Evolutionary conservation across 92 coral and sea anemone genomes (phyloP).

Genomic region (Heliopora coerulea): DNA sequence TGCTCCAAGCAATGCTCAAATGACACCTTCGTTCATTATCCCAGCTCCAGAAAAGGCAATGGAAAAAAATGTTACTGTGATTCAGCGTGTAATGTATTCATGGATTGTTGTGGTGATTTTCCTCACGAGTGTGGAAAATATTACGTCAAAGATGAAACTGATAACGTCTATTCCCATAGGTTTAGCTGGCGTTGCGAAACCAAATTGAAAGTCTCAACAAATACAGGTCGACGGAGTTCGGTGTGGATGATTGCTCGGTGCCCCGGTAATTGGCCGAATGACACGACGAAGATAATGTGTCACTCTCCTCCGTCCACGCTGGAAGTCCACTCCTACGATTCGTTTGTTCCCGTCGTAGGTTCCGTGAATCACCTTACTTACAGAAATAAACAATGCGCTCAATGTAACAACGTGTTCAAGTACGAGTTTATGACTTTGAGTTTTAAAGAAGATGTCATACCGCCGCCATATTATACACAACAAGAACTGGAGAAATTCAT

Average conservation of each 20-base stretch:
- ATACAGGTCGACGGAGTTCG: background rate
- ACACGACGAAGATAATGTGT: constrained; percentile 12
- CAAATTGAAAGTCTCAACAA: background rate
- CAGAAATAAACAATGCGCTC: background rate
- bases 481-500: background rate
- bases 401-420: background rate
- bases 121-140: background rate
- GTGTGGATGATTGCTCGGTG: constrained; percentile 33
- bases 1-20: background rate
- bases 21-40: background rate
- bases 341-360: constrained; percentile 28
- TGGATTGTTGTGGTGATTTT: constrained; percentile 35
- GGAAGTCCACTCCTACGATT: background rate
- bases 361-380: background rate
- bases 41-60: background rate
- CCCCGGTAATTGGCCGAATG: constrained; percentile 22
- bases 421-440: background rate
- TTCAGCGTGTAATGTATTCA: constrained; percentile 10
- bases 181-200: constrained; percentile 16
- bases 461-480: background rate
- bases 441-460: background rate
- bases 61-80: constrained; percentile 22
- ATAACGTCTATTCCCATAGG: background rate
- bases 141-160: background rate
- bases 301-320: constrained; percentile 3